These are phyloP conservation scores for Amblyopsis hoosieri DNA, from an alignment of 2,797 vertebrate genomes.

Conservation along the genomic window DNA sequence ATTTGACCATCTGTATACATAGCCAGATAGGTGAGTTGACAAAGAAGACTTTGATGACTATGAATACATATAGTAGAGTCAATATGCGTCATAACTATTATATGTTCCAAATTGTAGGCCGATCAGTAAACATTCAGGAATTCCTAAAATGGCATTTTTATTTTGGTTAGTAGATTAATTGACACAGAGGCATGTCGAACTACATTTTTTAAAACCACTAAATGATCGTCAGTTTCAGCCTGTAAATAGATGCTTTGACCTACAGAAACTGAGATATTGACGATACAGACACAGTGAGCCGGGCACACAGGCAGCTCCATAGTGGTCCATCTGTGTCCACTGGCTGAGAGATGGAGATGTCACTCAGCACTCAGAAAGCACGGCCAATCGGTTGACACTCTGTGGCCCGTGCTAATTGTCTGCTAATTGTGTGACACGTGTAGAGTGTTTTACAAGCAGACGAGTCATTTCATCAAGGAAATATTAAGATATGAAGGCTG, in stretches of 20 bases:
- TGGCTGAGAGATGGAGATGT: conserved; percentile 64
- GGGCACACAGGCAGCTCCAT: conserved; percentile 1
- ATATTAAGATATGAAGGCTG: conserved; percentile 57
- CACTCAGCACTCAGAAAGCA: conserved; percentile 54
- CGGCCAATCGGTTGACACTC: conserved; percentile 71
- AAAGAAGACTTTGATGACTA: too few relatives aligned
- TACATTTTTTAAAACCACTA: too few relatives aligned
- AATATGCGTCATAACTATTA: too few relatives aligned
- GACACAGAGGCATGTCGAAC: too few relatives aligned
- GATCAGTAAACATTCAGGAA: too few relatives aligned
- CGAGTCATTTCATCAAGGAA: conserved; percentile 66
- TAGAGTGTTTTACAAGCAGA: conserved; percentile 66
- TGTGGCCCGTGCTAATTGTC: conserved; percentile 62
- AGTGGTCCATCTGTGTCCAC: conserved; percentile 20
- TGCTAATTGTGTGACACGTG: conserved; percentile 66
- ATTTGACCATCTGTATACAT: too few relatives aligned
- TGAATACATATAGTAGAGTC: too few relatives aligned
- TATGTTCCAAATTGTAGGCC: too few relatives aligned
- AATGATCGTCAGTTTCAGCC: neutral
- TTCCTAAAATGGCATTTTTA: too few relatives aligned
- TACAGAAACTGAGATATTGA: neutral
- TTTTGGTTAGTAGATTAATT: too few relatives aligned
- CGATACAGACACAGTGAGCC: neutral
- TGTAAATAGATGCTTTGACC: neutral
- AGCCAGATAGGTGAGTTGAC: too few relatives aligned